Conservation (phyloP, 2,113 vertebrate genomes). For the Spea bombifrons region DNA sequence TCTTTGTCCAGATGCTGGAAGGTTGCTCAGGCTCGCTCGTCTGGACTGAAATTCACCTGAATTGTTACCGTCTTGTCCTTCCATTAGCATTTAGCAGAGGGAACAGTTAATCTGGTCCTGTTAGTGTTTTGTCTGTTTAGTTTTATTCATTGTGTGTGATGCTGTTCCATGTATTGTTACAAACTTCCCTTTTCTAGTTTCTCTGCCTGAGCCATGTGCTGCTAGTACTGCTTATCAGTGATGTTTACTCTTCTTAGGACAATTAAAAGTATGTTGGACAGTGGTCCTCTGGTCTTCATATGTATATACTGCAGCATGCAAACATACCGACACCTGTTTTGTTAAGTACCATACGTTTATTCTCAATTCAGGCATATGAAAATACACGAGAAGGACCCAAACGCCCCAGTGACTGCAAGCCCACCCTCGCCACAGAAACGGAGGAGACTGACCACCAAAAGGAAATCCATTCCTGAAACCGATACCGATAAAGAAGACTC, state of each 20-base stretch:
- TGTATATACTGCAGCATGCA: background rate
- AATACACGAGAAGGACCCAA: constrained; percentile 93
- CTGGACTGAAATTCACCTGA: constrained; percentile 11
- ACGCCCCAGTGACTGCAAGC: constrained; percentile 65
- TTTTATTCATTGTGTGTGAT: background rate
- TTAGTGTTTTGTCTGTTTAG: background rate
- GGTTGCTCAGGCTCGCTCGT: constrained; percentile 8
- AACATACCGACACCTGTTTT: no score
- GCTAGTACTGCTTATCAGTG: background rate
- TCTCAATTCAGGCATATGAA: constrained; percentile 86
- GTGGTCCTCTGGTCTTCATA: no score
- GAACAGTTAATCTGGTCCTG: background rate
- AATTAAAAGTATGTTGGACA: no score
- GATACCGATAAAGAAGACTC: constrained; percentile 76
- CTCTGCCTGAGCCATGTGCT: background rate
- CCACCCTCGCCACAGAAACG: constrained; percentile 84
- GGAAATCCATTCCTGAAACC: constrained; percentile 75
- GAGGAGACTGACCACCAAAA: constrained; percentile 79
- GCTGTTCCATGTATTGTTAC: background rate
- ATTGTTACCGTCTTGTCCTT: background rate
- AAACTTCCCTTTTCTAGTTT: background rate
- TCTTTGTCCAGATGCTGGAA: constrained; percentile 2
- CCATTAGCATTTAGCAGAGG: background rate
- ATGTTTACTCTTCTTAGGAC: background rate
- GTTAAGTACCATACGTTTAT: background rate